Evolutionary conservation across 2,113 vertebrate genomes (phyloP), one percentile per base, ranked within the genome.

Genomic region (Psittacara wagleri): DNA sequence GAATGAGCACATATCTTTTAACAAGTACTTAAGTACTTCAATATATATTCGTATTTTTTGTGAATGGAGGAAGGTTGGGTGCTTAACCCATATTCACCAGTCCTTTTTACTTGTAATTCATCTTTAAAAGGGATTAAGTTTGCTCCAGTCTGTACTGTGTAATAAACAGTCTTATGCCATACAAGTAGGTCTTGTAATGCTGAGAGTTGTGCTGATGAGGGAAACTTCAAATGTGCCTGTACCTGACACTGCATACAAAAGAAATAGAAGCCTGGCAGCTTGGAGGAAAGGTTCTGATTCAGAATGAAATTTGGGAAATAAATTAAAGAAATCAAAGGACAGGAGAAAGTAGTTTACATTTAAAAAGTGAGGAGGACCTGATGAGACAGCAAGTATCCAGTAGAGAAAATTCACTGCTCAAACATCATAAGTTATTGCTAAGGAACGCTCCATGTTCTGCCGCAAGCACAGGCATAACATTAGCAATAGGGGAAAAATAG

Each of bases 381-480:
- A 96, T 96, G 93, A 97, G 83, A 74, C 67, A 95, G 93, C 83
- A 97, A 92, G 59, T 83, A 94, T 77, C 41, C 23, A 49, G 22
- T 43, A 61, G 9, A 93, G 54, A 86, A 94, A 87, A 91, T 74
- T 67, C 19, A 3, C 77, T 85, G 67, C 43, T 89, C 37, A 72
- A 87, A 33, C 2, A 25, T 59, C 23, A 41, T 55, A 83, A 86
- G 13, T 2, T 62, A 66, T 43, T 49, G 17, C 41, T 59, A 44
- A 92, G 61, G 59, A 94, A 67, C 9, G 2, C 17, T 70, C 7
- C n/a, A 55, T 3, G 6, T 68, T 87, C 25, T 77, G 35, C 68
- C 67, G 22, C 19, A 11, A 41, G 11, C 20, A 67, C 9, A 77
- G 3, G 20, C n/a, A 62, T 57, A 70, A 55, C 7, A 69, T 85